These are phyloP conservation scores for Rhynchotus rufescens DNA, from an alignment of 2,797 vertebrate genomes.

Conservation along the genomic window DNA sequence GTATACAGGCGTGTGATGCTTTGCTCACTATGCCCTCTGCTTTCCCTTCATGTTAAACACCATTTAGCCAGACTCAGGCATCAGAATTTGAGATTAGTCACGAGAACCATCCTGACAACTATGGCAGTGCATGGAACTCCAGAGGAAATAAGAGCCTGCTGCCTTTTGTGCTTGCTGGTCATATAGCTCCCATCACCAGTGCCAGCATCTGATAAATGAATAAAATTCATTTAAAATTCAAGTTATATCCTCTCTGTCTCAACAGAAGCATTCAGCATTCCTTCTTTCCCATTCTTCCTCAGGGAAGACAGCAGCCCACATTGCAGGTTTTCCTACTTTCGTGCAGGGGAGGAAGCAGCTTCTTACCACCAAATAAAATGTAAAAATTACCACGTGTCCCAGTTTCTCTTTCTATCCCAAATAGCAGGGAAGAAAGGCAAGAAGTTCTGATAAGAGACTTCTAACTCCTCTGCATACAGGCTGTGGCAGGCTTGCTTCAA, in stretches of 20 bases:
- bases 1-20: background rate
- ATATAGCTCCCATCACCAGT: background rate
- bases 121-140: background rate
- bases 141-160: background rate
- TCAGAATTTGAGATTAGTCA: background rate
- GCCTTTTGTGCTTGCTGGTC: background rate
- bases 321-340: background rate
- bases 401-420: background rate
- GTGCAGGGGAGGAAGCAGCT: background rate
- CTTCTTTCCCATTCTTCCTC: background rate
- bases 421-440: background rate
- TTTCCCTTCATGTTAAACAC: background rate
- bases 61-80: background rate
- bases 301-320: background rate
- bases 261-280: background rate
- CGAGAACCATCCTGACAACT: background rate
- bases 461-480: background rate
- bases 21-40: background rate
- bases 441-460: background rate
- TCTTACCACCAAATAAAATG: background rate
- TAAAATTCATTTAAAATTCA: too few relatives aligned
- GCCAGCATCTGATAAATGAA: too few relatives aligned
- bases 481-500: background rate
- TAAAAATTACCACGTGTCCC: fast-evolving
- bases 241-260: background rate